Percentiles rank a stretch among this genome's conserved stretches.
These are phyloP conservation scores for Drosophila lacteicornis DNA, from an alignment of 1,140 invertebrate species.

Conservation along the genomic window DNA sequence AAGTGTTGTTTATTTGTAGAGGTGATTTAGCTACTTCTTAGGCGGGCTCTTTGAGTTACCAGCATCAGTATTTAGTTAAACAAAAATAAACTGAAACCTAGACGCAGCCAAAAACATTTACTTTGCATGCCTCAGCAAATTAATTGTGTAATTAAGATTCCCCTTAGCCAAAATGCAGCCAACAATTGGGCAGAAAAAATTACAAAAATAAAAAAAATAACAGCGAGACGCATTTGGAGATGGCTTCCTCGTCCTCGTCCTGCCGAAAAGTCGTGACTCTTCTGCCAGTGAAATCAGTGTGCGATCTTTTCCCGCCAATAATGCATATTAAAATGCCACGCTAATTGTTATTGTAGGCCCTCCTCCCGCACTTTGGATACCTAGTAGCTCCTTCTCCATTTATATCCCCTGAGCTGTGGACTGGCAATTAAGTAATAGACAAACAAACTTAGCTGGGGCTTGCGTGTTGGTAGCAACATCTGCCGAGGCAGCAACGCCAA, in stretches of 20 bases:
- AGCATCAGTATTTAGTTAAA: constrained; percentile 5
- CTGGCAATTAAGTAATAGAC: constrained; percentile 81
- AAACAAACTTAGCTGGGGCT: constrained; percentile 46
- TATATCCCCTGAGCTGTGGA: constrained; percentile 24
- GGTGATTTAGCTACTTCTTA: not conserved
- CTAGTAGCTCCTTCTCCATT: constrained; percentile 15
- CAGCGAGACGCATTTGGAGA: constrained; percentile 59
- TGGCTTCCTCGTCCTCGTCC: constrained; percentile 34
- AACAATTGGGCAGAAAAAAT: constrained; percentile 24
- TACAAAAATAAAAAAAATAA: constrained; percentile 1
- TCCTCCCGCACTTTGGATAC: constrained; percentile 9
- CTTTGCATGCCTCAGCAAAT: constrained; percentile 61
- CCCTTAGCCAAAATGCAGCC: not conserved
- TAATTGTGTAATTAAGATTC: constrained; percentile 76
- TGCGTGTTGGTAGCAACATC: constrained; percentile 60
- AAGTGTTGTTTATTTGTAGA: constrained; percentile 16
- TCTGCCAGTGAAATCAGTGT: constrained; percentile 73
- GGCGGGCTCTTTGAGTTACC: not conserved
- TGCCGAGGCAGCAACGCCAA: constrained; percentile 21
- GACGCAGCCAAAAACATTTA: constrained; percentile 4
- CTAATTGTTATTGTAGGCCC: constrained; percentile 76
- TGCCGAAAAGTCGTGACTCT: constrained; percentile 69
- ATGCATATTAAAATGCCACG: constrained; percentile 83
- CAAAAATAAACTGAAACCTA: constrained; percentile 8
- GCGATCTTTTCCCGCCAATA: constrained; percentile 78